Evolutionary conservation across 2,888 invertebrate species (phyloP).

Genomic region (Callyntrura guangdongensis): DNA sequence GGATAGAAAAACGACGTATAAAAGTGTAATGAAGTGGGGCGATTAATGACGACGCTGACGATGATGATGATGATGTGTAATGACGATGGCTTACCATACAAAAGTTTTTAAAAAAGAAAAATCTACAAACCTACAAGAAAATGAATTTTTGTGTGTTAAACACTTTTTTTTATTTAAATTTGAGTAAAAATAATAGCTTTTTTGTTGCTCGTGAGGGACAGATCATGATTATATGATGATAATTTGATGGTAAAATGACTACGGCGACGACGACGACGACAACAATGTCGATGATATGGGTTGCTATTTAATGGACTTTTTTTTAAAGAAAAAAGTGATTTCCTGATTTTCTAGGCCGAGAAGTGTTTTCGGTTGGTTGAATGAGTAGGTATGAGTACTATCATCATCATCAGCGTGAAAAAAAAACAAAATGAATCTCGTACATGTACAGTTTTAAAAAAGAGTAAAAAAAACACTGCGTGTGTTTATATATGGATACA

Average conservation of each 20-base stretch:
- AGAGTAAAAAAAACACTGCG: too few species aligned
- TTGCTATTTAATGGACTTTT: too few species aligned
- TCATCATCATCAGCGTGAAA: slow-evolving; percentile 28
- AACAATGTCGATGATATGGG: too few species aligned
- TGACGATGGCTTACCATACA: slow-evolving; percentile 48
- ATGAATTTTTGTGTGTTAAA: slow-evolving; percentile 15
- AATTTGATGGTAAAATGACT: slow-evolving; percentile 24
- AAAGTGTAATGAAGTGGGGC: slow-evolving; percentile 71
- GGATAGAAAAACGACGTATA: slow-evolving; percentile 50
- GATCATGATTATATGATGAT: slow-evolving; percentile 22
- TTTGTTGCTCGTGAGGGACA: slow-evolving; percentile 11
- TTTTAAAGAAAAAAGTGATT: slow-evolving; percentile 54
- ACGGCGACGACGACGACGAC: slow-evolving; percentile 20
- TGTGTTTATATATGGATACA: too few species aligned
- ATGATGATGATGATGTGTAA: not conserved
- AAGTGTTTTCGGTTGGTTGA: slow-evolving; percentile 22
- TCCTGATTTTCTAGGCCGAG: slow-evolving; percentile 69
- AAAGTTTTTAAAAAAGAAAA: slow-evolving; percentile 17
- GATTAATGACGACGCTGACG: not conserved
- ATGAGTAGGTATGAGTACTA: slow-evolving; percentile 17
- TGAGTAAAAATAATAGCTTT: slow-evolving; percentile 28
- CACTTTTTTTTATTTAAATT: not conserved
- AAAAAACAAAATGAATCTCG: slow-evolving; percentile 5
- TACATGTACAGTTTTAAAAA: not conserved
- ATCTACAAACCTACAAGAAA: slow-evolving; percentile 53